These are phyloP conservation scores for Acrocephalus scirpaceus DNA, from an alignment of 2,797 vertebrate species.

Conservation along the genomic window DNA sequence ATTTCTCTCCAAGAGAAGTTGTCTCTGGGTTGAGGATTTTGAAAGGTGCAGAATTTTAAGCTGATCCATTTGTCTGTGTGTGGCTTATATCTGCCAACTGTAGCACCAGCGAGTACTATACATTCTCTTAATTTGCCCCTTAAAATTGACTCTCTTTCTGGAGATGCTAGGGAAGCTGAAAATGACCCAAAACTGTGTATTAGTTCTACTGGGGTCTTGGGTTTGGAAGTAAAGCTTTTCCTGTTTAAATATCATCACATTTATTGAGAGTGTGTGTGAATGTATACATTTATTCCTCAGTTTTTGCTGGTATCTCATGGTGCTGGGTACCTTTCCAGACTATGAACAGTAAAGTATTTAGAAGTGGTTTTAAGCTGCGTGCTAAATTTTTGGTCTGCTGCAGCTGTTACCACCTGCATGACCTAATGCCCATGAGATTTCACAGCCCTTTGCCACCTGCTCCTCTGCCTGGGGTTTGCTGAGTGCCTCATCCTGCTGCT, in stretches of 20 bases:
- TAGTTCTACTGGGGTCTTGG: not conserved
- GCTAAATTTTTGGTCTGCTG: not conserved
- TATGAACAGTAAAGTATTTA: not conserved
- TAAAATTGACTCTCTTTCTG: not conserved
- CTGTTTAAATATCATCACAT: accelerated
- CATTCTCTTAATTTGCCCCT: not conserved
- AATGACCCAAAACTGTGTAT: not conserved
- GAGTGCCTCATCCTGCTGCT: not conserved
- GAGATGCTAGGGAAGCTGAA: not conserved
- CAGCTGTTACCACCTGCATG: not conserved
- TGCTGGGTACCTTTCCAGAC: not conserved
- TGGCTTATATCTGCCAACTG: not conserved
- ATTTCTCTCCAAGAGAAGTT: not conserved
- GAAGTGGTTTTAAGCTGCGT: not conserved
- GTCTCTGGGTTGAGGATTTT: not conserved
- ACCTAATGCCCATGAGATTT: not conserved
- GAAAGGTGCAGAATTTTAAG: not conserved
- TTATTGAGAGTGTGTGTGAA: not conserved
- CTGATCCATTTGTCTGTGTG: not conserved
- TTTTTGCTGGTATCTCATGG: not conserved
- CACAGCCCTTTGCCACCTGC: not conserved
- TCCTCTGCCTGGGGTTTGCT: not conserved
- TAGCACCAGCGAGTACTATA: not conserved
- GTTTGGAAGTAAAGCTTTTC: not conserved
- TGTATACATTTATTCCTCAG: not conserved